phyloP scores from a whole-genome alignment of 2,888 invertebrate species.

The Mesorhabditis spiculigera region DNA sequence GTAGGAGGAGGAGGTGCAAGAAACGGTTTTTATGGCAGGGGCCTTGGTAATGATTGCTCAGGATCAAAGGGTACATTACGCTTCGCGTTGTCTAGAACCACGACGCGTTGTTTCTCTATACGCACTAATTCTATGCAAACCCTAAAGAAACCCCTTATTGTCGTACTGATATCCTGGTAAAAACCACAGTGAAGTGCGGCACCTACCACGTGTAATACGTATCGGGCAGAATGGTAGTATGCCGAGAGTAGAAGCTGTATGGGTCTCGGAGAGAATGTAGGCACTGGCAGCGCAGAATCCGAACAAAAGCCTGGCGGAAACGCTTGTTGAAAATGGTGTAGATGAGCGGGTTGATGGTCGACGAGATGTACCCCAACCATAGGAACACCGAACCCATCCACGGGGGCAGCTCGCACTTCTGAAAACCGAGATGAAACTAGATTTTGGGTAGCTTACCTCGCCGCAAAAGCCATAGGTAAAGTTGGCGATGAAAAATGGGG shows the following conservation, averaged over 20 bases:
- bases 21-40: too few relatives aligned
- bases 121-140: too few relatives aligned
- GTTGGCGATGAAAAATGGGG: constrained; percentile 89
- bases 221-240: constrained; percentile 47
- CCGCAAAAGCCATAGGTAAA: constrained; percentile 77
- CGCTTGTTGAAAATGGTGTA: constrained; percentile 92
- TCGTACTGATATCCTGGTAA: too few relatives aligned
- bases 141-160: too few relatives aligned
- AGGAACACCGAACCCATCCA: constrained; percentile 72
- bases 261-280: constrained; percentile 31
- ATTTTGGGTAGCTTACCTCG: constrained; percentile 13
- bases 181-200: too few relatives aligned
- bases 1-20: too few relatives aligned
- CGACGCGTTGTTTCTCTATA: too few relatives aligned
- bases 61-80: too few relatives aligned
- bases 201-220: constrained; percentile 46
- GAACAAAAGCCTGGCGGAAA: constrained; percentile 67
- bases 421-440: not conserved
- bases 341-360: constrained; percentile 91
- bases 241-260: constrained; percentile 34
- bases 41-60: too few relatives aligned
- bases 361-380: constrained; percentile 89
- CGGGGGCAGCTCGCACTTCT: constrained; percentile 31
- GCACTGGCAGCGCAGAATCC: constrained; percentile 50
- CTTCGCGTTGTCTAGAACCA: too few relatives aligned